Evolutionary conservation across 2,888 invertebrate species (phyloP).

Genomic region (Chrysomela aeneicollis): DNA sequence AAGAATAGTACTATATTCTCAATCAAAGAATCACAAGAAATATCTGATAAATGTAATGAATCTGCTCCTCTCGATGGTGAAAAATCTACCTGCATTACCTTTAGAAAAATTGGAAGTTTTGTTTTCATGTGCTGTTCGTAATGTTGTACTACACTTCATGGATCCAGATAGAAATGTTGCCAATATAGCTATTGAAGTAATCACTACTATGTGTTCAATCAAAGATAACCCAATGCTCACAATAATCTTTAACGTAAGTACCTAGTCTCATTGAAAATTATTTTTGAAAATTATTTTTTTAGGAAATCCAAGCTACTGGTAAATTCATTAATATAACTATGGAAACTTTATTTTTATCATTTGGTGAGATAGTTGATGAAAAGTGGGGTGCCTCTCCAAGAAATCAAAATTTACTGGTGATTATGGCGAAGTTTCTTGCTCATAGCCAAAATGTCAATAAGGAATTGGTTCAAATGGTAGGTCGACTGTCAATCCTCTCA

Average conservation of each 20-base stretch:
- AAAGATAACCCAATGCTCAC: conserved; percentile 37
- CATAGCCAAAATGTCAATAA: conserved; percentile 28
- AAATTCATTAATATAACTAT: conserved; percentile 37
- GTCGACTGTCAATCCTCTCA: conserved; percentile 1
- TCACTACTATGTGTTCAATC: conserved; percentile 38
- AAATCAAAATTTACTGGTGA: conserved; percentile 40
- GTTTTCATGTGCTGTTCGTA: conserved; percentile 37
- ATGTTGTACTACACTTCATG: conserved; percentile 40
- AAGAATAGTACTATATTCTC: conserved; percentile 41
- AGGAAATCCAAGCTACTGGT: conserved; percentile 35
- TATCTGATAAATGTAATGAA: conserved; percentile 40
- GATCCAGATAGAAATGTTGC: conserved; percentile 35
- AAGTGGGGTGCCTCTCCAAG: conserved; percentile 38
- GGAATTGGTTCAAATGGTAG: conserved; percentile 33
- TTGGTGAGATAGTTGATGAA: conserved; percentile 35
- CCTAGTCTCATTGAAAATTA: background rate
- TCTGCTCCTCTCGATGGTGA: conserved; percentile 35
- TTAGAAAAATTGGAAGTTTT: conserved; percentile 40
- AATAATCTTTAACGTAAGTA: conserved; percentile 39
- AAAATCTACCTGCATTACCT: conserved; percentile 35
- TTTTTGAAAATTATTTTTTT: conserved; percentile 4
- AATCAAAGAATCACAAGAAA: conserved; percentile 40
- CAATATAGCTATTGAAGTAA: conserved; percentile 36
- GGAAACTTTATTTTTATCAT: conserved; percentile 33
- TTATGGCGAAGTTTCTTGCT: conserved; percentile 39